Conservation (phyloP, 2,113 vertebrate species). For the Microtus richardsoni region DNA sequence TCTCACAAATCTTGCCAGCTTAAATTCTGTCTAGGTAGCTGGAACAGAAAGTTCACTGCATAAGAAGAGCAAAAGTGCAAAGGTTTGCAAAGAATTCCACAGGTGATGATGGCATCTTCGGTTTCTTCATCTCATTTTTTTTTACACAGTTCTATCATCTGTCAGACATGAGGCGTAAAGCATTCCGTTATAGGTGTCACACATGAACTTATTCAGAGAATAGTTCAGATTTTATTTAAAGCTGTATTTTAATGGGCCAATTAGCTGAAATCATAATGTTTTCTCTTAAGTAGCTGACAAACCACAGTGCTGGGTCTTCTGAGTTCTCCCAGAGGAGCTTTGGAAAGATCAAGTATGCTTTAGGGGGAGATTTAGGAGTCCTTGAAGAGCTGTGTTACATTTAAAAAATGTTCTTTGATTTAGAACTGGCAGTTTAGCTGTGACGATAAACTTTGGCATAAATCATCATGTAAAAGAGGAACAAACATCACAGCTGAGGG, state of each 20-base stretch:
- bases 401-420: constrained; percentile 85
- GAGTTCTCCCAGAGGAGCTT: constrained; percentile 79
- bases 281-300: constrained; percentile 81
- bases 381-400: constrained; percentile 76
- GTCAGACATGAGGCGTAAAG: background rate
- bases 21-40: constrained; percentile 64
- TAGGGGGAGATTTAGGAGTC: constrained; percentile 82
- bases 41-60: background rate
- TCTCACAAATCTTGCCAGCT: constrained; percentile 69
- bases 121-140: background rate
- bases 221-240: constrained; percentile 81
- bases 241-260: constrained; percentile 84
- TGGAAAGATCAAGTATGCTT: constrained; percentile 87
- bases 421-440: constrained; percentile 83
- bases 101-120: background rate
- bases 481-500: constrained; percentile 82
- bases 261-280: constrained; percentile 87
- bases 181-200: background rate
- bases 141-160: background rate
- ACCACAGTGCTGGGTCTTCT: constrained; percentile 77
- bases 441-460: constrained; percentile 83
- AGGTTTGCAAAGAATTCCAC: background rate
- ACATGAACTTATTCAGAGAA: constrained; percentile 38
- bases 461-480: constrained; percentile 79
- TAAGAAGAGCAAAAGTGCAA: background rate